Evolutionary conservation across 1,140 invertebrate genomes (phyloP), one percentile per base, ranked within the genome.

Genomic region (Oscheius sp.): DNA sequence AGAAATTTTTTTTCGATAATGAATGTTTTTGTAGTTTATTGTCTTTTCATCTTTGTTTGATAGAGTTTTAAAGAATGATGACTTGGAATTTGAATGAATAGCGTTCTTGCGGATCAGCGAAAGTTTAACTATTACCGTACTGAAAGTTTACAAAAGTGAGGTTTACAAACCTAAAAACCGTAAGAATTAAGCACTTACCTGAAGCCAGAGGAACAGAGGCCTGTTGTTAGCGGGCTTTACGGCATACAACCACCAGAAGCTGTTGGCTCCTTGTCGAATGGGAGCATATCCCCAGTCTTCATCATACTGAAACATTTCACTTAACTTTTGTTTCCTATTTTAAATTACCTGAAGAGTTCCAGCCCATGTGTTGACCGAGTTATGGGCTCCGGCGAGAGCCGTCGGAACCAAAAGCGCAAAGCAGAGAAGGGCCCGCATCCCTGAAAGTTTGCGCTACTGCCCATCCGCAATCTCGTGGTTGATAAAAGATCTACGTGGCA

Each of bases 171-270:
- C n/a, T n/a, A n/a, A n/a, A n/a, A n/a, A n/a, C n/a, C n/a, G n/a
- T n/a, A 59, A 59, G 15, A 26, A 18, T 15, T 18, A 29, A 59
- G 26, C 15, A 59, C 15, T 29, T 67, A 67, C 64, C 64, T 92
- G 91, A 0, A 92, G 85, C 91, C 91, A 93, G 32, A 93, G 88
- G 2, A 91, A 84, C 23, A 93, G 79, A 0, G 91, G 91, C 73
- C 87, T 87, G 10, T 90, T 88, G 13, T 84, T 73, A 0, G 89
- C 87, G 82, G 87, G 81, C 64, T 85, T 64, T 4, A 74, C 81
- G 77, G 91, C 90, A 80, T 91, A 91, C 2, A 93, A 81, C 91
- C 91, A 92, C 87, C 91, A 92, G 82, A 93, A 93, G 88, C 92
- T 91, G 49, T 91, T 87, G 0, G 91, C 91, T 0, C 89, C 87